These are phyloP conservation scores for Papilio polytes DNA, from an alignment of 1,140 invertebrate genomes.

Conservation along the genomic window DNA sequence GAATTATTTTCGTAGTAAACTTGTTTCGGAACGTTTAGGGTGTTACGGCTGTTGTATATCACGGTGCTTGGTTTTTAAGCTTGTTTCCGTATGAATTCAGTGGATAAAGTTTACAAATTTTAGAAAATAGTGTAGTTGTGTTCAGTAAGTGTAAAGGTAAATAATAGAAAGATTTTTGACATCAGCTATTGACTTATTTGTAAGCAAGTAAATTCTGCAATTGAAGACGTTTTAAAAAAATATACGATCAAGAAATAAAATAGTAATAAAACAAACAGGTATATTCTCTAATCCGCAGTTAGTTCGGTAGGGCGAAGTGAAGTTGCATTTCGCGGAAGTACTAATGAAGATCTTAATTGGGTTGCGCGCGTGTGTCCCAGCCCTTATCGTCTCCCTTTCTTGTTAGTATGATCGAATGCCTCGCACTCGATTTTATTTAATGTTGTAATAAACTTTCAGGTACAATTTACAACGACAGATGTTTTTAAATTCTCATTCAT, in stretches of 20 bases:
- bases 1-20: constrained; percentile 23
- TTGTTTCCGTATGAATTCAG: not conserved
- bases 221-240: too few species aligned
- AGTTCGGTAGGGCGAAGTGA: constrained; percentile 20
- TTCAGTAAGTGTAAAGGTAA: too few species aligned
- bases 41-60: constrained; percentile 8
- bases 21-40: constrained; percentile 14
- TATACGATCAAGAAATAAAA: not conserved
- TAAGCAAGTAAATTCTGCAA: too few species aligned
- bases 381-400: constrained; percentile 47
- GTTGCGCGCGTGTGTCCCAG: constrained; percentile 52
- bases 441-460: constrained; percentile 6
- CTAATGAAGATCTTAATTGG: constrained; percentile 70
- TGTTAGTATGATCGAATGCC: constrained; percentile 37
- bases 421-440: constrained; percentile 14
- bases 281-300: constrained; percentile 22
- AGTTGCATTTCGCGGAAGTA: constrained; percentile 54
- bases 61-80: constrained; percentile 1
- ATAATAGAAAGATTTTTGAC: not conserved
- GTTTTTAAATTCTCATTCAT: not conserved
- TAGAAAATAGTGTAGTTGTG: not conserved
- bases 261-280: not conserved
- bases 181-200: not conserved
- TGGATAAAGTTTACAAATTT: not conserved
- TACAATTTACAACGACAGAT: not conserved